Conservation (phyloP, 2,888 invertebrate genomes). For the Odontocolon sp. region DNA sequence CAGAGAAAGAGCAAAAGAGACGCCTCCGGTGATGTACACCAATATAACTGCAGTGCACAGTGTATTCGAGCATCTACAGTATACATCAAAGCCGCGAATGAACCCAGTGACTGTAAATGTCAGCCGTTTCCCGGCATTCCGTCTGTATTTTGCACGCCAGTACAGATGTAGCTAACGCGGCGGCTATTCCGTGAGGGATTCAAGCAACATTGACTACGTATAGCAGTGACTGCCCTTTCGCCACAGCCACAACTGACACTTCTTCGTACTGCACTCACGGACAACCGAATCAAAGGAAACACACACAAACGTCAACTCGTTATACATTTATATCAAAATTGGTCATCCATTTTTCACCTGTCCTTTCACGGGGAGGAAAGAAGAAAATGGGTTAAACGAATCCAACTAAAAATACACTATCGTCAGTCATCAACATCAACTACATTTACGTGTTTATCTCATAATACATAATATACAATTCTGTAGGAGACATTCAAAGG, state of each 20-base stretch:
- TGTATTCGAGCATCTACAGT: conserved; percentile 15
- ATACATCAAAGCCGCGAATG: conserved; percentile 36
- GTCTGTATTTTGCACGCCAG: conserved; percentile 57
- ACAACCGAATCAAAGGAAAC: not conserved
- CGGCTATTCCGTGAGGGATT: conserved; percentile 15
- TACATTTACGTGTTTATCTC: too few relatives aligned
- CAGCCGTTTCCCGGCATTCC: conserved; percentile 62
- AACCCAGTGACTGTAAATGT: conserved; percentile 59
- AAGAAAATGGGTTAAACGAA: not conserved
- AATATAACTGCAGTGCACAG: not conserved
- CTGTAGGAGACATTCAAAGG: too few relatives aligned
- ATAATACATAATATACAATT: too few relatives aligned
- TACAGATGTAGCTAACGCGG: conserved; percentile 30
- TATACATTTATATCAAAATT: not conserved
- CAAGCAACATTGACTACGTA: conserved; percentile 54
- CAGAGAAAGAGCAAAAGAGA: conserved; percentile 41
- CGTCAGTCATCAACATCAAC: too few relatives aligned
- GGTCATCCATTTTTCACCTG: not conserved
- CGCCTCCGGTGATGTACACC: conserved; percentile 37
- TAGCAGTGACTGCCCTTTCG: conserved; percentile 54
- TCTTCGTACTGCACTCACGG: conserved; percentile 12
- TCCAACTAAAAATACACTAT: not conserved
- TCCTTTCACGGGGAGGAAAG: not conserved
- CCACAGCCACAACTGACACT: conserved; percentile 24
- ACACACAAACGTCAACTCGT: conserved; percentile 50